A percentile compares a stretch with the other conserved stretches of the same genome.
phyloP scores from a whole-genome alignment of 2,888 invertebrate species.

The Stramonita haemastoma region DNA sequence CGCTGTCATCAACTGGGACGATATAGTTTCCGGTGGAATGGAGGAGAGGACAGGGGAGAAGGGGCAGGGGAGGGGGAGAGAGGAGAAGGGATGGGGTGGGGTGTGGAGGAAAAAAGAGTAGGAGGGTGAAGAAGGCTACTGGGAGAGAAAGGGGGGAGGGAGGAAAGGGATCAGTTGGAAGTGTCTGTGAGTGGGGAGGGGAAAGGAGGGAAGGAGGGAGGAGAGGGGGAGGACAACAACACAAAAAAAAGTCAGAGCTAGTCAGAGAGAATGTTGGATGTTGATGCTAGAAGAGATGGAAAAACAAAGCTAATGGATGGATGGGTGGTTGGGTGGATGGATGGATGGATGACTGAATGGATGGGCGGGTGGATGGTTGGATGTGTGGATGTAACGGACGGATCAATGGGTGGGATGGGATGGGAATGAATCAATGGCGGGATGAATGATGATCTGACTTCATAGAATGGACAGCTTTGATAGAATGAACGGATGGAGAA shows the following conservation, averaged over 20 bases:
- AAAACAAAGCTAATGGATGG: background rate
- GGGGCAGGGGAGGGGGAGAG: background rate
- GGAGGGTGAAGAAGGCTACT: background rate
- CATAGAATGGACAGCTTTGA: background rate
- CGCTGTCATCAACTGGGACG: conserved; percentile 28
- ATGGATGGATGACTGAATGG: background rate
- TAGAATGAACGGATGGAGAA: background rate
- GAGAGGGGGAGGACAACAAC: no score
- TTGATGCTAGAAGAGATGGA: no score
- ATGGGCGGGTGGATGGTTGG: background rate
- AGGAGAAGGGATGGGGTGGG: background rate
- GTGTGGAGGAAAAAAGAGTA: background rate
- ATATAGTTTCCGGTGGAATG: conserved; percentile 15
- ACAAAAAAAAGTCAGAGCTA: no score
- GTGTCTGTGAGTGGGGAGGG: background rate
- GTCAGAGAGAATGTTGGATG: no score
- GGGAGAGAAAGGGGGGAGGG: background rate
- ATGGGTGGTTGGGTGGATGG: background rate
- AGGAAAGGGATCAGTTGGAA: background rate
- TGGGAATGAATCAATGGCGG: background rate
- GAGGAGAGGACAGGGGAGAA: background rate
- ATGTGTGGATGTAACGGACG: background rate
- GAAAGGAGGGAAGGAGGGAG: background rate
- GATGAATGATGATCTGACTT: background rate
- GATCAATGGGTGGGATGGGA: background rate